Percentiles rank a stretch among this genome's conserved stretches.
These are phyloP conservation scores for Benthosema pterotum DNA, from an alignment of 2,797 vertebrate genomes.

Conservation along the genomic window DNA sequence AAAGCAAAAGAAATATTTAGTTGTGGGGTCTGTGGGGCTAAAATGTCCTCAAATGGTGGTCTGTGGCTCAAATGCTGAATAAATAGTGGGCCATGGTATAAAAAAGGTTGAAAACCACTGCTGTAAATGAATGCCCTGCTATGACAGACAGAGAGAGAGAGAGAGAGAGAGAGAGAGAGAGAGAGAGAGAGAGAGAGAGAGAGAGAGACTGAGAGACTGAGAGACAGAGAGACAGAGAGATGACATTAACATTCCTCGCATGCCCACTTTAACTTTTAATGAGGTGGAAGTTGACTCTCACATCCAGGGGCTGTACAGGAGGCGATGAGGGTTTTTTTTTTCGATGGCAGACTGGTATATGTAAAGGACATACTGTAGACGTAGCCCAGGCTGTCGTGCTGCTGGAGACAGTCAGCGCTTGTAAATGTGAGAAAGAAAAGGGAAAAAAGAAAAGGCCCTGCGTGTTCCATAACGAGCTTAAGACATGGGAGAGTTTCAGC, in stretches of 20 bases:
- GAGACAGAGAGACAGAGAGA: conserved; percentile 40
- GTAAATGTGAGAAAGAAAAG: neutral
- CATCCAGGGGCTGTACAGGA: conserved; percentile 26
- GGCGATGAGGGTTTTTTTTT: conserved; percentile 41
- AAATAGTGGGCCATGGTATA: too few species aligned
- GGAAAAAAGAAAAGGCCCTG: conserved; percentile 3
- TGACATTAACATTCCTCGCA: conserved; percentile 65
- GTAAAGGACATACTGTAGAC: conserved; percentile 30
- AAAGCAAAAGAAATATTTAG: too few species aligned
- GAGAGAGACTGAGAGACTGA: conserved; percentile 36
- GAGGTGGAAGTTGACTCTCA: conserved; percentile 57
- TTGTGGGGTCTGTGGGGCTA: too few species aligned
- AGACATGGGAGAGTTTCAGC: conserved; percentile 12
- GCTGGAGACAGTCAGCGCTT: conserved; percentile 23
- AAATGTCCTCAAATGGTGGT: too few species aligned
- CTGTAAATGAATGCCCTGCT: too few species aligned
- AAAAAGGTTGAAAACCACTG: too few species aligned
- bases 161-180: too few species aligned
- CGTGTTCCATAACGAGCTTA: conserved; percentile 20
- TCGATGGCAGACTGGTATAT: conserved; percentile 39
- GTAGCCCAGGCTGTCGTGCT: conserved; percentile 18
- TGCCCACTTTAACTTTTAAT: conserved; percentile 73
- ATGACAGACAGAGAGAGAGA: too few species aligned
- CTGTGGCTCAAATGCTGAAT: too few species aligned
- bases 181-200: conserved; percentile 34